A percentile compares a stretch with the other conserved stretches of the same genome.
phyloP scores from a whole-genome alignment of 2,888 invertebrate species.

The Temnothorax unifasciatus region DNA sequence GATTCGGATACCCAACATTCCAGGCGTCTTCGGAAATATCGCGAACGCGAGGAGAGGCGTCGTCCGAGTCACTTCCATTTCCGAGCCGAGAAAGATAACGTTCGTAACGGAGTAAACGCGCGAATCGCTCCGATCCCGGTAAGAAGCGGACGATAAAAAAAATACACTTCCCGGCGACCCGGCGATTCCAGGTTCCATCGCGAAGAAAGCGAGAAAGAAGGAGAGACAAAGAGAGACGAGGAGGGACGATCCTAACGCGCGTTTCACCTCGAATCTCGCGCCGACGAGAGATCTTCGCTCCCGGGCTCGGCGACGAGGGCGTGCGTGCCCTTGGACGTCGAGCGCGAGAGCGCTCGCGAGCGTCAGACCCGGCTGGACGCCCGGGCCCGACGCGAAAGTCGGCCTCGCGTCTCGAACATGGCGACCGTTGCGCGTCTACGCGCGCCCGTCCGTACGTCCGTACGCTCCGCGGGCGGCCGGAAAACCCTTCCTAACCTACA shows the following conservation, averaged over 20 bases:
- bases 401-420: slow-evolving; percentile 27
- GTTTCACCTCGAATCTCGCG: not conserved
- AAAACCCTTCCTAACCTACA: slow-evolving; percentile 73
- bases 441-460: not conserved
- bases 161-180: not conserved
- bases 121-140: not conserved
- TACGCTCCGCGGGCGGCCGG: slow-evolving; percentile 63
- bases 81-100: not conserved
- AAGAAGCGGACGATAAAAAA: not conserved
- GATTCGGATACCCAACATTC: slow-evolving; percentile 27
- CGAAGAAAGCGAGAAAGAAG: not conserved
- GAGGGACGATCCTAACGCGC: not conserved
- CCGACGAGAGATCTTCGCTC: not conserved
- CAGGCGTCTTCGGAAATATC: not conserved
- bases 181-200: slow-evolving; percentile 1
- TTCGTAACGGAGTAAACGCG: not conserved
- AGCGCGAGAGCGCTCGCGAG: not conserved
- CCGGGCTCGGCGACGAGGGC: not conserved
- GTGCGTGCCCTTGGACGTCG: not conserved
- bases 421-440: slow-evolving; percentile 34
- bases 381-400: slow-evolving; percentile 4
- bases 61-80: not conserved
- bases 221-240: not conserved
- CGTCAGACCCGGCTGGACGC: too few species aligned
- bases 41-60: not conserved